Conservation (phyloP, 2,797 vertebrate genomes). For the Acanthurus lineatus region DNA sequence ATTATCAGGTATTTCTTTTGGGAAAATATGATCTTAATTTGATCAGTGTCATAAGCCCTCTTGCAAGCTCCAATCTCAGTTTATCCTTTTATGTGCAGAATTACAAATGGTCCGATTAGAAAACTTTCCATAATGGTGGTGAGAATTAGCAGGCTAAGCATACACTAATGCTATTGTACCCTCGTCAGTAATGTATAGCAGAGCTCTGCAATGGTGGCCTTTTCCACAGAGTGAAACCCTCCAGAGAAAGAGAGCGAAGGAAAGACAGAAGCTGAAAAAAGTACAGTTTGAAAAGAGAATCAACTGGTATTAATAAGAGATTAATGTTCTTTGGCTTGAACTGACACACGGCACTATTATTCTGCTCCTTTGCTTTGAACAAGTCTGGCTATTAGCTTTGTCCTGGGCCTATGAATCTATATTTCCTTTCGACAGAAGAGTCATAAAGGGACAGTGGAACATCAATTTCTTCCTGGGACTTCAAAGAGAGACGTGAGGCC, state of each 20-base stretch:
- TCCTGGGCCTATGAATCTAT: slow-evolving; percentile 77
- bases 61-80: slow-evolving; percentile 67
- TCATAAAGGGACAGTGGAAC: slow-evolving; percentile 80
- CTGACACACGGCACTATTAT: slow-evolving; percentile 72
- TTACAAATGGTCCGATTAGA: slow-evolving; percentile 77
- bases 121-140: slow-evolving; percentile 77
- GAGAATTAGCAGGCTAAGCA: slow-evolving; percentile 80
- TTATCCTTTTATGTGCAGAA: slow-evolving; percentile 77
- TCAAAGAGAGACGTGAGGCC: slow-evolving; percentile 75
- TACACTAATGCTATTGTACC: slow-evolving; percentile 81
- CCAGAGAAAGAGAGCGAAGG: slow-evolving; percentile 45
- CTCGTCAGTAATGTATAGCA: slow-evolving; percentile 84
- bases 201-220: slow-evolving; percentile 74
- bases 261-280: slow-evolving; percentile 57
- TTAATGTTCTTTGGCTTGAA: slow-evolving; percentile 78
- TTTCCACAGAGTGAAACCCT: slow-evolving; percentile 63
- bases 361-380: slow-evolving; percentile 70
- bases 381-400: slow-evolving; percentile 75
- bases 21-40: slow-evolving; percentile 79
- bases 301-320: slow-evolving; percentile 81
- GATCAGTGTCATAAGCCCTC: slow-evolving; percentile 73
- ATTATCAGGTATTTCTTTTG: slow-evolving; percentile 76
- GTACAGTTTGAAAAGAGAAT: slow-evolving; percentile 76
- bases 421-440: slow-evolving; percentile 77
- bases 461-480: slow-evolving; percentile 81